phyloP scores from a whole-genome alignment of 2,113 vertebrate species.

The Platysternon megacephalum region DNA sequence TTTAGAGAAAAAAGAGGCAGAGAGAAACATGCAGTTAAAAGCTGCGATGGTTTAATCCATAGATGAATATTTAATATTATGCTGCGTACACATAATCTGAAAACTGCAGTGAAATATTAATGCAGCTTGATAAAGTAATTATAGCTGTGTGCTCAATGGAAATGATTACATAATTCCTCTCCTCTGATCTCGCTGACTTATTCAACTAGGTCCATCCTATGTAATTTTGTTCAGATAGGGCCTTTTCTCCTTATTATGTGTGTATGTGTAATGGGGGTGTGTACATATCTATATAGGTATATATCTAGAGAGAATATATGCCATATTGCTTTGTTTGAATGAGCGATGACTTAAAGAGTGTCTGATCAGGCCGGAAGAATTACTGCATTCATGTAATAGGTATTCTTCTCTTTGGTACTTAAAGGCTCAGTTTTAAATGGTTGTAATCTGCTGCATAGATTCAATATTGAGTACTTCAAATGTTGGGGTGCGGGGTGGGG shows the following conservation, averaged over 20 bases:
- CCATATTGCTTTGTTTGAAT: conserved; percentile 6
- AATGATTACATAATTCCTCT: neutral
- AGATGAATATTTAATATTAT: neutral
- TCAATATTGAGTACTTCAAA: neutral
- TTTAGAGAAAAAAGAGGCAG: rapidly evolving
- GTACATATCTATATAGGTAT: rapidly evolving
- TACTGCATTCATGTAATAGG: neutral
- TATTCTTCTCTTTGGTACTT: neutral
- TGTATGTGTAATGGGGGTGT: rapidly evolving
- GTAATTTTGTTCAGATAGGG: neutral
- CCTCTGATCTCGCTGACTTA: rapidly evolving
- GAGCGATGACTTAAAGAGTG: neutral
- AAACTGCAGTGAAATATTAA: neutral
- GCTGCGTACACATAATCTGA: rapidly evolving
- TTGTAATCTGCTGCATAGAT: neutral
- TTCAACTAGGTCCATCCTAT: rapidly evolving
- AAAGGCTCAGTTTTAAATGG: neutral
- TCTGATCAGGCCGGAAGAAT: neutral
- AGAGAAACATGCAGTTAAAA: rapidly evolving
- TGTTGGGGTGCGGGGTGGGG: too few relatives aligned
- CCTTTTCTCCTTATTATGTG: rapidly evolving
- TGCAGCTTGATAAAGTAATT: neutral
- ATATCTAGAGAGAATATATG: neutral
- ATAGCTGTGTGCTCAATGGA: neutral
- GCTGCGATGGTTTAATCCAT: neutral